Conservation (phyloP, 2,888 invertebrate species). For the Apotomis turbidana region DNA sequence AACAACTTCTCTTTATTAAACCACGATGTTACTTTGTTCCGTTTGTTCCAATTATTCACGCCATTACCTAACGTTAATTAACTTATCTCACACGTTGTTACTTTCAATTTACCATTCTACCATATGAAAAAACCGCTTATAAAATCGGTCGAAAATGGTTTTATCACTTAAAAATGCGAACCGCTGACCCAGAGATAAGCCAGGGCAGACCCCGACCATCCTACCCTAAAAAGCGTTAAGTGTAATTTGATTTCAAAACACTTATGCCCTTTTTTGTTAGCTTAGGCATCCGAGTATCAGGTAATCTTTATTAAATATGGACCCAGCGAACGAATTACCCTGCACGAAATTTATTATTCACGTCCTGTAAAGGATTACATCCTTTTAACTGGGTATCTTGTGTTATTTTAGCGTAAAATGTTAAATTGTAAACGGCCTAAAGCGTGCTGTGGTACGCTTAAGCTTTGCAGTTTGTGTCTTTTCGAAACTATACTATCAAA, state of each 20-base stretch:
- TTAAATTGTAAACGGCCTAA: conserved; percentile 8
- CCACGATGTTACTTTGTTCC: no score
- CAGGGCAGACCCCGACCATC: conserved; percentile 48
- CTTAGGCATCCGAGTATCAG: conserved; percentile 42
- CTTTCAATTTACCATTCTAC: not conserved
- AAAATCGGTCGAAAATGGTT: conserved; percentile 26
- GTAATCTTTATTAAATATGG: conserved; percentile 58
- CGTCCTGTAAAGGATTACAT: conserved; percentile 52
- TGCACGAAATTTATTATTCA: conserved; percentile 53
- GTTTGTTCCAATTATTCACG: not conserved
- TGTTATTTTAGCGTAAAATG: conserved; percentile 26
- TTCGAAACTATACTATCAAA: not conserved
- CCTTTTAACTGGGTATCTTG: conserved; percentile 47
- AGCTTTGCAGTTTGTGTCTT: not conserved
- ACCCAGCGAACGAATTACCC: conserved; percentile 42
- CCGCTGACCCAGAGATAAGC: conserved; percentile 53
- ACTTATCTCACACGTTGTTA: not conserved
- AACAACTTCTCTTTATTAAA: no score
- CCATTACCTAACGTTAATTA: not conserved
- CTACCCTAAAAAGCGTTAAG: conserved; percentile 25
- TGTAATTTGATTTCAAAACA: not conserved
- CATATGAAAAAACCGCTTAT: not conserved
- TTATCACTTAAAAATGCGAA: conserved; percentile 42
- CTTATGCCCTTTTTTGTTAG: conserved; percentile 1
- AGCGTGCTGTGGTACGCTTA: not conserved